Evolutionary conservation across 2,113 vertebrate species (phyloP).

Genomic region (Echinops telfairi): DNA sequence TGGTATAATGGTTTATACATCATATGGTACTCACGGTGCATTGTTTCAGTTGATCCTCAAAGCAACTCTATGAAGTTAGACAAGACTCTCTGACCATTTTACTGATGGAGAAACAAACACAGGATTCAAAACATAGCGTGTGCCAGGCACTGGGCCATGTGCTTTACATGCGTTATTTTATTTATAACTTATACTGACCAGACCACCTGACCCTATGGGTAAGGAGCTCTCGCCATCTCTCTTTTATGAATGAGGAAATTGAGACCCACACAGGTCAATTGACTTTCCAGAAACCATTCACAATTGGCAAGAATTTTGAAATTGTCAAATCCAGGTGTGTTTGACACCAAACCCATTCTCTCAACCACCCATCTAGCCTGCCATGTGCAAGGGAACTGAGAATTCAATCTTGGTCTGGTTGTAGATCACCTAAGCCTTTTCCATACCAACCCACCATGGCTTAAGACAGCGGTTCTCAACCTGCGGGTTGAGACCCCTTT

Average conservation of each 20-base stretch:
- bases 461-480: background rate
- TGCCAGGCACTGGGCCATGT: background rate
- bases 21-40: background rate
- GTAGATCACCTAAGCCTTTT: background rate
- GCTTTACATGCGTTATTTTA: background rate
- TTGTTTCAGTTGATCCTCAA: slow-evolving; percentile 39
- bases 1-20: background rate
- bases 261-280: background rate
- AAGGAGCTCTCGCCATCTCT: background rate
- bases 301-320: background rate
- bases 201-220: background rate
- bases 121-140: background rate
- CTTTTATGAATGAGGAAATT: slow-evolving; percentile 15
- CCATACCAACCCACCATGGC: background rate
- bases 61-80: background rate
- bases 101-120: background rate
- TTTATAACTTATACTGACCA: background rate
- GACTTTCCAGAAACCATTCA: background rate
- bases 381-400: background rate
- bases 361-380: background rate
- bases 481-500: no score
- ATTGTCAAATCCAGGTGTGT: background rate
- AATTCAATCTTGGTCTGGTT: background rate
- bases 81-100: slow-evolving; percentile 27
- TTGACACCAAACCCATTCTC: slow-evolving; percentile 13